Base-by-base conservation (phyloP, 2,113 vertebrate species). In the Echinops telfairi region DNA sequence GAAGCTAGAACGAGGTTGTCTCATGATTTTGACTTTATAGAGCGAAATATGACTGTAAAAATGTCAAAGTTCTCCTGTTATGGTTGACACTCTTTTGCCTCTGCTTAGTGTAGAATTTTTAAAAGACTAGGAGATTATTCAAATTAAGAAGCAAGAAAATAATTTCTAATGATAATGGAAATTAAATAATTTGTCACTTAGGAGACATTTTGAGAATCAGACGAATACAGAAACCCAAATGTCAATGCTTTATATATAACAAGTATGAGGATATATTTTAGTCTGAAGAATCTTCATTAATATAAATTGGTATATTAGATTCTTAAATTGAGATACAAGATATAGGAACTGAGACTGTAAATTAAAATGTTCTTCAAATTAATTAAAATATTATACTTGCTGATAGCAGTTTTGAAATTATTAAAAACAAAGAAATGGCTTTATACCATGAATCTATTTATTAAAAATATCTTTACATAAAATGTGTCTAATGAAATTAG, bases 301-400 rank as follows among this genome's bases (percentile, higher is more conserved):
- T 97, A 96, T 97, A 97, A 95, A 97, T 97, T 96, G 96, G 88
- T 96, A 95, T 94, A 95, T 96, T 97, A 96, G 94, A 93, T 97
- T 96, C 95, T 95, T 36, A 90, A 96, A 95, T 96, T 96, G 81
- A 36, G 82, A 95, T 93, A 89, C 91, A 97, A 95, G 94, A 95
- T 88, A 92, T 66, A 95, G 86, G 96, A 92, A 89, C 93, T 75
- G 64, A 94, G 73, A 38, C 93, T 89, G 81, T 95, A 97, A 96
- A 96, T 96, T 92, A 96, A 91, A 97, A 96, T 96, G 83, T 62
- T 95, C 92, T 95, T 89, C 4, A 36, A 87, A 96, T 96, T 97
- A 97, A 97, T 97, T 95, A 76, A 10, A 85, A 86, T 93, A 83
- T 70, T 93, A 92, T 90, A 95, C 93, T 95, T 97, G 80, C 92